Conservation (phyloP, 2,113 vertebrate genomes). For the Alces alces region DNA sequence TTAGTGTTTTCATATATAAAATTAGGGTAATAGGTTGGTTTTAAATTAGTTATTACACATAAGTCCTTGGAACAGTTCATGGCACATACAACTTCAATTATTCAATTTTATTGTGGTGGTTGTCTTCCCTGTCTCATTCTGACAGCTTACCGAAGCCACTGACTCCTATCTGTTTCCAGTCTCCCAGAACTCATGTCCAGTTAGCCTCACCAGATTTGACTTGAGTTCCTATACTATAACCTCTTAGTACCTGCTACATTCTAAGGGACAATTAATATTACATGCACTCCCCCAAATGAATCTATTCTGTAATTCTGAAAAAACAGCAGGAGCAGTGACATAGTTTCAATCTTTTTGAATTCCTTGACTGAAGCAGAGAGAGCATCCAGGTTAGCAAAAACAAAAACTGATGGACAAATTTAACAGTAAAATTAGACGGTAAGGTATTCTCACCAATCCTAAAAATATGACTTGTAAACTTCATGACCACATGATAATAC, state of each 20-base stretch:
- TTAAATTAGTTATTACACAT: not conserved
- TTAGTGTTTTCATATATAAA: not conserved
- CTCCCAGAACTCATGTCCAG: not conserved
- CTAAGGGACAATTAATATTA: not conserved
- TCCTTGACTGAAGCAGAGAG: not conserved
- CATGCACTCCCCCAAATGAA: not conserved
- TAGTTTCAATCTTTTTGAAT: not conserved
- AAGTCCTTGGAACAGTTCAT: not conserved
- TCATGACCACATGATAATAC: not conserved
- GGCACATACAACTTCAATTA: not conserved
- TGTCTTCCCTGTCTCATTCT: not conserved
- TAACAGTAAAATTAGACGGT: not conserved
- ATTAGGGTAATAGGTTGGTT: not conserved
- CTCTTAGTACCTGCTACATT: not conserved
- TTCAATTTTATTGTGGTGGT: not conserved
- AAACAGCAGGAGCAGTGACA: not conserved
- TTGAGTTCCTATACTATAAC: not conserved
- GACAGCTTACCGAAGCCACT: not conserved
- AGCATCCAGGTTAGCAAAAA: not conserved
- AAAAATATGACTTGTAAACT: not conserved
- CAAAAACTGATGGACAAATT: not conserved
- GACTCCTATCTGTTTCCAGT: not conserved
- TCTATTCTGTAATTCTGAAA: not conserved
- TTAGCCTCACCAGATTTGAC: not conserved
- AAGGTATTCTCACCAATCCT: not conserved